Percentiles rank a stretch among this genome's conserved stretches.
Evolutionary conservation across 2,797 vertebrate species (phyloP).

Genomic region (Philypnodon macrostomus): DNA sequence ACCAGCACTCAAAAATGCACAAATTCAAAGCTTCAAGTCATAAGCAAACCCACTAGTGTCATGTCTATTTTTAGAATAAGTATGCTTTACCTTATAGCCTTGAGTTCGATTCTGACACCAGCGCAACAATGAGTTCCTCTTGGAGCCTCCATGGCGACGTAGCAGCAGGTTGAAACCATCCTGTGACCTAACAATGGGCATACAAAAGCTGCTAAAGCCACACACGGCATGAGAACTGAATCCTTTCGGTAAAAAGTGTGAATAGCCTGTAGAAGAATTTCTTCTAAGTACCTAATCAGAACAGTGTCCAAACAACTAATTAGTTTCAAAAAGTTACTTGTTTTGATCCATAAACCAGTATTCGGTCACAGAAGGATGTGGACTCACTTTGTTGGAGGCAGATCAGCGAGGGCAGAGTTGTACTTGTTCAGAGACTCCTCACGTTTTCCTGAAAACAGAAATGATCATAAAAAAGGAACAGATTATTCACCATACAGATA

Average conservation of each 20-base stretch:
- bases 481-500: not conserved
- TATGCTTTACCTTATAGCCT: conserved; percentile 76
- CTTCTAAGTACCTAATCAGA: no score
- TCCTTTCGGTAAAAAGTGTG: no score
- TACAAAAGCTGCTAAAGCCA: conserved; percentile 9
- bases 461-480: not conserved
- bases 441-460: conserved; percentile 66
- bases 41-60: not conserved
- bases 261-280: no score
- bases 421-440: conserved; percentile 71
- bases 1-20: no score
- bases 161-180: conserved; percentile 78
- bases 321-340: no score
- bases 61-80: not conserved
- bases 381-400: conserved; percentile 69
- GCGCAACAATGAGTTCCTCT: conserved; percentile 81
- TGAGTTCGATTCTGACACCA: conserved; percentile 82
- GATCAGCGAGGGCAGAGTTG: conserved; percentile 66
- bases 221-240: not conserved
- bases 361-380: conserved; percentile 2
- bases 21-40: no score
- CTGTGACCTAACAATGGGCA: conserved; percentile 62
- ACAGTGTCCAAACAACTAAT: conserved; percentile 10
- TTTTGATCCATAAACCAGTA: no score
- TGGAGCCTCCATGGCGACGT: conserved; percentile 82